These are phyloP conservation scores for Capreolus pygargus DNA, from an alignment of 2,113 vertebrate genomes.

Conservation along the genomic window DNA sequence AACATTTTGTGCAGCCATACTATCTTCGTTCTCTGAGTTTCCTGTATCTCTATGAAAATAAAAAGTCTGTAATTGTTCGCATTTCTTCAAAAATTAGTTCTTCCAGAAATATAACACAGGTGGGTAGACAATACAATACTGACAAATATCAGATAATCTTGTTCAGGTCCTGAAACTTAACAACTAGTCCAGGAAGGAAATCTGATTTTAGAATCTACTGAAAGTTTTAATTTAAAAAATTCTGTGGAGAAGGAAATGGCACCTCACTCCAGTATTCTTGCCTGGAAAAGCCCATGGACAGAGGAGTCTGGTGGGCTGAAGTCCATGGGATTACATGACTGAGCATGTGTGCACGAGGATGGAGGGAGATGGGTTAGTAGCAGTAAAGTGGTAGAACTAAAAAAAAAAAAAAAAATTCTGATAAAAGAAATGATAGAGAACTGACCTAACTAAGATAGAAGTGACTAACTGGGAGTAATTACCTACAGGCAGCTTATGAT, in stretches of 20 bases:
- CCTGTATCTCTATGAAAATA: conserved; percentile 45
- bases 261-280: too few species aligned
- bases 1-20: conserved; percentile 9
- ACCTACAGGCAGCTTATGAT: not conserved
- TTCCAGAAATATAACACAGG: conserved; percentile 9
- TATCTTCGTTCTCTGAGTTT: not conserved
- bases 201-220: not conserved
- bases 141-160: not conserved
- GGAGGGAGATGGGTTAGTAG: too few species aligned
- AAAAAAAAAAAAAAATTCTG: not conserved
- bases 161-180: not conserved
- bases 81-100: conserved; percentile 24
- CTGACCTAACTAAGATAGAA: not conserved
- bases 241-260: not conserved
- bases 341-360: too few species aligned
- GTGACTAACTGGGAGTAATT: not conserved
- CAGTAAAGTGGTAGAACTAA: too few species aligned
- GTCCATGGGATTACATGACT: too few species aligned
- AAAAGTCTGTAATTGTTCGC: conserved; percentile 32
- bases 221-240: conserved; percentile 2
- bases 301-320: too few species aligned
- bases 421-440: not conserved
- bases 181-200: not conserved
- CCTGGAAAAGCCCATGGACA: too few species aligned
- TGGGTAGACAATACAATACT: conserved; percentile 1